These are phyloP conservation scores for Drosophila formosana DNA, from an alignment of 2,888 invertebrate species.

Conservation along the genomic window DNA sequence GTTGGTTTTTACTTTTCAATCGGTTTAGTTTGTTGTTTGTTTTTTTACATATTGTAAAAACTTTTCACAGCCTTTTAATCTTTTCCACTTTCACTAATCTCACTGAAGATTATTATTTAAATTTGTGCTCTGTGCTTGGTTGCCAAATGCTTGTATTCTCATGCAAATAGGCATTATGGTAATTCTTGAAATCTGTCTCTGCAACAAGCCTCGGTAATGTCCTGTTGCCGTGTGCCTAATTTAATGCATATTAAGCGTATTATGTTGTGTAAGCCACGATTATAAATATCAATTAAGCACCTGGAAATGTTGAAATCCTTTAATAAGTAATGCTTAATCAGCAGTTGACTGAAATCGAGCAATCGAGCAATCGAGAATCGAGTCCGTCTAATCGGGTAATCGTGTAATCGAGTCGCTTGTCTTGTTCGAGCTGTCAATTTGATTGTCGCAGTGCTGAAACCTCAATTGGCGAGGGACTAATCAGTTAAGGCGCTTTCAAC, in stretches of 20 bases:
- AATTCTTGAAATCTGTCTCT: too few relatives aligned
- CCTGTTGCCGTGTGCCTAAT: too few relatives aligned
- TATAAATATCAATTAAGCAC: neutral
- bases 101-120: too few relatives aligned
- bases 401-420: constrained; percentile 1
- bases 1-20: too few relatives aligned
- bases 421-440: constrained; percentile 50
- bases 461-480: constrained; percentile 11
- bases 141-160: too few relatives aligned
- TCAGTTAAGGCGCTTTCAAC: constrained; percentile 48
- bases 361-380: neutral
- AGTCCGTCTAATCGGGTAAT: neutral
- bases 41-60: too few relatives aligned
- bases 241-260: neutral
- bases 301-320: neutral
- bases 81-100: too few relatives aligned
- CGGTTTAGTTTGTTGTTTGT: too few relatives aligned
- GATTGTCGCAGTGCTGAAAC: constrained; percentile 42
- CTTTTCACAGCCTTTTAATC: too few relatives aligned
- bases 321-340: neutral
- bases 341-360: neutral
- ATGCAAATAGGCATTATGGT: too few relatives aligned
- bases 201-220: too few relatives aligned
- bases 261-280: neutral
- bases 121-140: too few relatives aligned